Evolutionary conservation across 2,888 invertebrate species (phyloP), one percentile per base, ranked within the genome.

Genomic region (Acrobeloides nanus): DNA sequence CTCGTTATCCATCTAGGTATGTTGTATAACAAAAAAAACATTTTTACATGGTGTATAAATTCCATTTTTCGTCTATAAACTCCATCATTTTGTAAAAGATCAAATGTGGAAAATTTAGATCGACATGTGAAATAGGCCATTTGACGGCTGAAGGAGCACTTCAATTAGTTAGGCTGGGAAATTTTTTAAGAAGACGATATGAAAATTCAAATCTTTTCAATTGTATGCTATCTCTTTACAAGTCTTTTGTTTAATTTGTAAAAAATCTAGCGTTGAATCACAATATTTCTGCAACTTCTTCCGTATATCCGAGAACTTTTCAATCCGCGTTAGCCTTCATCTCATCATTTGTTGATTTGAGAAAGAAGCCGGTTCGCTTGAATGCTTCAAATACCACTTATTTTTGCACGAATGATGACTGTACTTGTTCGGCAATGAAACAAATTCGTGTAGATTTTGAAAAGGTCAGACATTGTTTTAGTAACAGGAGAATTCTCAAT

Each of bases 291-390:
- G 39, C 61, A 1, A 46, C 46, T 18, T 86, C 87, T 61, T 89
- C 90, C 0, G 81, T 85, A 33, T 89, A 87, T 74, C 77, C 88
- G 1, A 81, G 93, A 64, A 92, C 92, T 17, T 87, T 86, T 69
- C 90, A 90, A 76, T 89, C 89, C 62, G 84, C 86, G 0, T 79
- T 87, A 60, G 87, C 87, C 0, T 80, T 87, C 59, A 74, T 86
- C 3, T 85, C 82, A 70, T 81, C 83, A 0, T 80, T 87, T 54
- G 76, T 87, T 32, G 27, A 39, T 8, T 41, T 54, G 5, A 29
- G 32, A 25, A 53, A 20, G 37, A 44, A 21, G 42, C 49, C 6
- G 29, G 50, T 33, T 32, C 40, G 20, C 5, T 40, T 57, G 2
- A 27, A 49, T 21, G 53, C 58, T 2, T 53, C 59, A 4, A 55